Base-by-base conservation (phyloP, 2,113 vertebrate species). In the Pagrus major region DNA sequence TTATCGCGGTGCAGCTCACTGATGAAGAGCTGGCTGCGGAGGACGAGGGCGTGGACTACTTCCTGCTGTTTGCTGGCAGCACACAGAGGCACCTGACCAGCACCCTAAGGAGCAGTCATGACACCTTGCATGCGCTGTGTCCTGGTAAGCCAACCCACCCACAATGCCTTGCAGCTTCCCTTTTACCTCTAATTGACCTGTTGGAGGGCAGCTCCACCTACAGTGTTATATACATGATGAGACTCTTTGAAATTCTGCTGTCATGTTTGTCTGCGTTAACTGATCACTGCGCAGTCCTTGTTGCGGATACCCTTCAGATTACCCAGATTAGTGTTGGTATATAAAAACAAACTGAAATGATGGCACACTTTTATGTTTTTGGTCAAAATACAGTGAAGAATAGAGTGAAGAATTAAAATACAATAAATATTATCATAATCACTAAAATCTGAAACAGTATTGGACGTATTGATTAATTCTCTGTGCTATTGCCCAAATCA, bases 1-100 rank as follows among this genome's bases (percentile, higher is more conserved):
- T 97, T 78, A 93, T 99, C 87, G 97, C 97, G 1, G 95, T 99
- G 65, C 89, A 96, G 91, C 96, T 99, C 80, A 86, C 94, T 3
- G 95, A 97, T 80, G 96, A 97, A 60, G 94, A 93, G 86, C 91
- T 90, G 60, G 77, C 77, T 76, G 93, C 92, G 49, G 90, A 95
- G 54, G 95, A 95, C 76, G 95, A 96, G 79, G 96, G 96, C 82
- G 96, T 94, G 68, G 94, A 96, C 88, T 97, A 97, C 90, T 99
- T 97, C 93, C 95, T 99, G 89, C 92, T 97, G 70, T 98, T 99
- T 87, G 93, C 95, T 64, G 98, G 98, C 59, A 98, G 96, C 44
- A 95, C 96, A 47, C 95, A 97, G 88, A 96, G 94, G 59, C 98
- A 99, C 91, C 96, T 97, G 80, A 94, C 96, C 88, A 98, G 96